Evolutionary conservation across 2,888 invertebrate genomes (phyloP), one percentile per base, ranked within the genome.

Genomic region (Mamestra brassicae): DNA sequence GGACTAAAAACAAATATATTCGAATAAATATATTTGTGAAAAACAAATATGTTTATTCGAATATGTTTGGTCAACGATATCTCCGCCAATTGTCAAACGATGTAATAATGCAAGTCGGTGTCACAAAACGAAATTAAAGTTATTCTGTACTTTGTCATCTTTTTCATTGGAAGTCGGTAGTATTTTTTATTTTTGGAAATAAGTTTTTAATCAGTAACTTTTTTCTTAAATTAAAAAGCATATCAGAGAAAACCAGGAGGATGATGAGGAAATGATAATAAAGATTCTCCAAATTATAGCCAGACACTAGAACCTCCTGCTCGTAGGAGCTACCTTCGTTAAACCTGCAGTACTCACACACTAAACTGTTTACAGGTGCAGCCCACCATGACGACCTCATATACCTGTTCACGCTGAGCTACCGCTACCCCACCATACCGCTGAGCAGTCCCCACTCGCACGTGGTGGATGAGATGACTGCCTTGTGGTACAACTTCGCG

Each of bases 311-410:
- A 1, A 15, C 38, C 38, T 10, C 38, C 10, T 42, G 4, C 10
- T 60, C 8, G 17, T 17, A 13, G 10, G 7, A 26, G 3, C 15
- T 38, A 8, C 38, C 8, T 60, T 13, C 36, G 36, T 15, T 58
- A 36, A 38, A 60, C 3, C 38, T 17, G 17, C 17, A 60, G 50
- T 4, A 17, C 34, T 17, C 3, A 26, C 1, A 8, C 34, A n/a
- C 13, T 10, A 17, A 2, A 7, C 42, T 58, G 10, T n/a, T 1
- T 0, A 1, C 61, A 97, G 97, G 91, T 2, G 93, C 92, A 0
- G 91, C 93, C 3, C 95, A 95, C 76, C 95, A 95, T 79, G 95
- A 97, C 74, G 97, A 97, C 86, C 88, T 97, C 60, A 89, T 97
- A 80, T 97, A 97, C 88, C 78, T 97, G 60, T 97, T 97, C 89